Percentiles rank a stretch among this genome's conserved stretches.
phyloP scores from a whole-genome alignment of 2,113 vertebrate genomes.

The Colossoma macropomum region DNA sequence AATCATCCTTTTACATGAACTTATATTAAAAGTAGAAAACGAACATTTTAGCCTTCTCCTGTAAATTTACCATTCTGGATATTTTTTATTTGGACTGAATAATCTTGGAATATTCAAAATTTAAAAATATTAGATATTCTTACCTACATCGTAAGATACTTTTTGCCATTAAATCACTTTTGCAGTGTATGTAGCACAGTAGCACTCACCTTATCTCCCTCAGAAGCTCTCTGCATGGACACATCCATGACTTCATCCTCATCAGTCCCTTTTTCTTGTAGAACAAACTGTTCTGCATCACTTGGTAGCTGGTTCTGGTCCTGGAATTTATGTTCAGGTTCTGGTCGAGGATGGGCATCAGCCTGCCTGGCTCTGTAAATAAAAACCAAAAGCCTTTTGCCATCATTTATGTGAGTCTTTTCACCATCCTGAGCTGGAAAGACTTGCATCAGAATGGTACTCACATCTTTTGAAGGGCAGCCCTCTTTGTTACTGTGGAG shows the following conservation, averaged over 20 bases:
- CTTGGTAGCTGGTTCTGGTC: constrained; percentile 50
- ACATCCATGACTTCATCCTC: background rate
- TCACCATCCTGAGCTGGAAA: constrained; percentile 58
- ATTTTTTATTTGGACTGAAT: too few species aligned
- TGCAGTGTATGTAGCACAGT: background rate
- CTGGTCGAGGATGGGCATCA: constrained; percentile 61
- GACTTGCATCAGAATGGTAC: constrained; percentile 64
- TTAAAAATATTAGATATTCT: too few species aligned
- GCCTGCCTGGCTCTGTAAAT: constrained; percentile 82
- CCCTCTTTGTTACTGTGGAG: constrained; percentile 71
- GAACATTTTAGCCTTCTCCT: too few species aligned
- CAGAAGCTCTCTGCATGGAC: background rate
- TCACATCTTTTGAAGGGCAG: constrained; percentile 74
- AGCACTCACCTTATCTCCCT: background rate
- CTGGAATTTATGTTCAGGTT: constrained; percentile 20
- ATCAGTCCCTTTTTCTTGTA: background rate
- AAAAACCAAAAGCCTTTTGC: constrained; percentile 40
- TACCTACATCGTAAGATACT: too few species aligned
- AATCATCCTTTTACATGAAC: too few species aligned
- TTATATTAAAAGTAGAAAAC: too few species aligned
- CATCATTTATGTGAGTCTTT: constrained; percentile 1
- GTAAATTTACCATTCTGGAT: too few species aligned
- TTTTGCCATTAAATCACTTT: too few species aligned
- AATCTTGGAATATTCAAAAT: too few species aligned
- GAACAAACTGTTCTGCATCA: background rate